Percentiles rank a stretch among this genome's conserved stretches.
Conservation (phyloP, 1,140 invertebrate genomes). For the Trichoplusia ni region DNA sequence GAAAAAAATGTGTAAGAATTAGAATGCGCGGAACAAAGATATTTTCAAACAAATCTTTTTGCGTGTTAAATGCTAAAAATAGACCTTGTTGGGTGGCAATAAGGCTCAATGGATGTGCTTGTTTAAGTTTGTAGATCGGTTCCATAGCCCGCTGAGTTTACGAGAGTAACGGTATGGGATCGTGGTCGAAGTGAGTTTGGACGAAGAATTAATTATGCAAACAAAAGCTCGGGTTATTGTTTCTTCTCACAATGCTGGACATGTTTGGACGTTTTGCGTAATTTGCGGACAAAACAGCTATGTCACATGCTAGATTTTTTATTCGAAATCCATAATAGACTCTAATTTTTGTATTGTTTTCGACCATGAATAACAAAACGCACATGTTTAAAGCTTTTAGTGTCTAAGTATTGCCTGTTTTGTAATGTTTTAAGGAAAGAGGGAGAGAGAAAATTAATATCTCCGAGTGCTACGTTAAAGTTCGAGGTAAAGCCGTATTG, state of each 20-base stretch:
- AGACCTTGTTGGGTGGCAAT: slow-evolving; percentile 32
- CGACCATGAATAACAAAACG: neutral
- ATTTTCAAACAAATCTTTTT: neutral
- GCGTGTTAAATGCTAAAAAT: slow-evolving; percentile 24
- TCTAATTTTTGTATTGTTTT: neutral
- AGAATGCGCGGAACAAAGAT: slow-evolving; percentile 63
- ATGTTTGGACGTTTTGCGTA: slow-evolving; percentile 79
- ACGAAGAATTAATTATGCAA: slow-evolving; percentile 72
- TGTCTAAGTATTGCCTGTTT: neutral
- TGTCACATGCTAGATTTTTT: slow-evolving; percentile 39
- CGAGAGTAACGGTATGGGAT: slow-evolving; percentile 70
- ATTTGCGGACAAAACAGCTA: slow-evolving; percentile 59
- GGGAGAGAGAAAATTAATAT: slow-evolving; percentile 16
- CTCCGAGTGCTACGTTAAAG: slow-evolving; percentile 1
- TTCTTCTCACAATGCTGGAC: slow-evolving; percentile 54
- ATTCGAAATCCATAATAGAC: neutral
- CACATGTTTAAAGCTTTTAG: slow-evolving; percentile 1
- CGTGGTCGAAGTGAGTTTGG: slow-evolving; percentile 62
- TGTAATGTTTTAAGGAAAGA: neutral
- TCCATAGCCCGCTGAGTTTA: slow-evolving; percentile 63
- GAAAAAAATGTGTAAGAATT: slow-evolving; percentile 57
- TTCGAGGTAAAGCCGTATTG: slow-evolving; percentile 23
- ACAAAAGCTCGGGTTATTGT: slow-evolving; percentile 69
- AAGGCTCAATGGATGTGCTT: slow-evolving; percentile 32
- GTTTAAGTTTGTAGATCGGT: slow-evolving; percentile 37